A percentile compares a stretch with the other conserved stretches of the same genome.
Evolutionary conservation across 2,797 vertebrate species (phyloP).

Genomic region (Gorsachius magnificus): DNA sequence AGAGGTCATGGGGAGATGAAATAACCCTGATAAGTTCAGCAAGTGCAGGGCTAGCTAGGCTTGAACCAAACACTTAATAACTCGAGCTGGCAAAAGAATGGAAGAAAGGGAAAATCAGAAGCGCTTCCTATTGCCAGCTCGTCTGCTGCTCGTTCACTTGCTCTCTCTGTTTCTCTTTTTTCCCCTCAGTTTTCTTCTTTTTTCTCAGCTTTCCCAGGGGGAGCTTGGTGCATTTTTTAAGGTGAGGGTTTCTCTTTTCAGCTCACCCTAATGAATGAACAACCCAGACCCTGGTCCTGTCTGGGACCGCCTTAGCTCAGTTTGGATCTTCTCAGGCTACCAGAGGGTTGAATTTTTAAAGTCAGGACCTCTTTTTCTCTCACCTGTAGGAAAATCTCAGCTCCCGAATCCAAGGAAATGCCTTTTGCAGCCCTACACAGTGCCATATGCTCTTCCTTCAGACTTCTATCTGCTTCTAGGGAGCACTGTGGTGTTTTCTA

Average conservation of each 20-base stretch:
- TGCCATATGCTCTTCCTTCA: accelerated
- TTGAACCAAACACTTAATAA: neutral
- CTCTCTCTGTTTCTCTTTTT: neutral
- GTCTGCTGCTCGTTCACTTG: neutral
- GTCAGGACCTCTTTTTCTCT: neutral
- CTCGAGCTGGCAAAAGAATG: neutral
- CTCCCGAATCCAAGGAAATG: neutral
- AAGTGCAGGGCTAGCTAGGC: neutral
- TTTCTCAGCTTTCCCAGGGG: neutral
- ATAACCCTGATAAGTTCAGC: neutral
- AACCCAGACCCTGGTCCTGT: no score
- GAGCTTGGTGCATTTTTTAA: neutral
- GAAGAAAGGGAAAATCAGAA: neutral
- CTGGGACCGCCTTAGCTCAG: accelerated
- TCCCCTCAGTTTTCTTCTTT: no score
- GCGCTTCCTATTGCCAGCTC: neutral
- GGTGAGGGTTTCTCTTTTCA: neutral
- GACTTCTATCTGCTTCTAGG: neutral
- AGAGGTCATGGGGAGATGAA: constrained; percentile 39
- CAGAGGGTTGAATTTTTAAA: neutral
- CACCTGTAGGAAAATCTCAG: neutral
- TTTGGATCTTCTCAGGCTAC: neutral
- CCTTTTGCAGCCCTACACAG: neutral
- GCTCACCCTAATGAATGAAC: neutral
- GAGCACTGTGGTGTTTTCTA: neutral